Conservation (phyloP, 2,888 invertebrate genomes). For the Eugnorisma glareosa region DNA sequence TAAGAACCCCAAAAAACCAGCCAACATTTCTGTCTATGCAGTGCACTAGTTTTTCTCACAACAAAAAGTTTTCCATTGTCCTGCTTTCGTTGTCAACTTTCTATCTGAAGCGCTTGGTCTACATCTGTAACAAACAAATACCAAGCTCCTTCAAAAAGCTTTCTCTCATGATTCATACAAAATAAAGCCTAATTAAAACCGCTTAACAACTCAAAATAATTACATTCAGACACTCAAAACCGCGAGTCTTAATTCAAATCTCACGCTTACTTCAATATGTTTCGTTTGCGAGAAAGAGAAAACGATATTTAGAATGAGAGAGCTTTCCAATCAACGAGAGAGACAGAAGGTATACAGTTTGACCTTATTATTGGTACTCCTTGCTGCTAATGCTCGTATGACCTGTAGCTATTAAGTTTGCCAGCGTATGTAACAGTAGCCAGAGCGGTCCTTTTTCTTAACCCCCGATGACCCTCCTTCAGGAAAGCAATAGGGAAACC, state of each 20-base stretch:
- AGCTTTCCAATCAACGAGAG: slow-evolving; percentile 2
- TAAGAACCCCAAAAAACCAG: background rate
- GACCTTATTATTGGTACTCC: background rate
- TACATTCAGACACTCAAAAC: slow-evolving; percentile 45
- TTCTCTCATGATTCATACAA: slow-evolving; percentile 10
- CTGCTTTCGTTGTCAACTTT: slow-evolving; percentile 29
- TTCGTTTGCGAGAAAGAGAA: slow-evolving; percentile 53
- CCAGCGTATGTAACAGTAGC: background rate
- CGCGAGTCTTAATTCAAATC: slow-evolving; percentile 49
- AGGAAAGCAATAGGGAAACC: no score
- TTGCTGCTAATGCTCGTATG: background rate
- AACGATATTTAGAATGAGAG: slow-evolving; percentile 29
- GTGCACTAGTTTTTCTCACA: background rate
- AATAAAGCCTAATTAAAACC: slow-evolving; percentile 32
- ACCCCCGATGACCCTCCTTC: no score
- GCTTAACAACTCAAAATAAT: slow-evolving; percentile 38
- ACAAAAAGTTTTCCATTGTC: slow-evolving; percentile 6
- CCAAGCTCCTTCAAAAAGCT: background rate
- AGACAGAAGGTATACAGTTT: slow-evolving; percentile 38
- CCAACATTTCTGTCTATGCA: background rate
- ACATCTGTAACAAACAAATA: slow-evolving; percentile 11
- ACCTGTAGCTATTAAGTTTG: background rate
- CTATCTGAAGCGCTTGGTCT: background rate
- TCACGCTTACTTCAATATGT: slow-evolving; percentile 49
- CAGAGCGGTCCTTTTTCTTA: background rate